Conservation (phyloP, 2,113 vertebrate genomes). For the Hydrochoerus hydrochaeris region DNA sequence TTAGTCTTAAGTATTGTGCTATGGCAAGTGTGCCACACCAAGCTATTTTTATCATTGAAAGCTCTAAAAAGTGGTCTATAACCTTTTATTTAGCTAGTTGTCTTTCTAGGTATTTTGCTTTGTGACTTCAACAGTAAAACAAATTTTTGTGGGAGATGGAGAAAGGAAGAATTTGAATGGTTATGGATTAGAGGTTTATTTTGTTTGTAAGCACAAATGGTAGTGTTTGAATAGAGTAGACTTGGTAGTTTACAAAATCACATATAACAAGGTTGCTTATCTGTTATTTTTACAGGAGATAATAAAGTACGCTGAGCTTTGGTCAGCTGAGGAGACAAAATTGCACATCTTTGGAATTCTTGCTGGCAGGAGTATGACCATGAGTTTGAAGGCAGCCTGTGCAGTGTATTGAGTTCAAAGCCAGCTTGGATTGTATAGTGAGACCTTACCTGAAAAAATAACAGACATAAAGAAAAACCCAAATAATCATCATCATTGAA, state of each 20-base stretch:
- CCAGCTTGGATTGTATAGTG: background rate
- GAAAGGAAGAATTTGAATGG: background rate
- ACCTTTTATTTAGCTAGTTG: background rate
- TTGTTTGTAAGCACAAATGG: background rate
- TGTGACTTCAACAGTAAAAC: constrained; percentile 35
- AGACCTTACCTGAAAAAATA: background rate
- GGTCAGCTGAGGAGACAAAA: background rate
- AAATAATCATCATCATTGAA: background rate
- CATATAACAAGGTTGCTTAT: background rate
- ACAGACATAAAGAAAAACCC: background rate
- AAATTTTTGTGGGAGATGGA: background rate
- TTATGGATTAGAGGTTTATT: background rate
- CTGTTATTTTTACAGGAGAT: background rate
- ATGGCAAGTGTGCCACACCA: background rate
- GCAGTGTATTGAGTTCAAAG: background rate
- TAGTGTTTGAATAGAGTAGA: background rate
- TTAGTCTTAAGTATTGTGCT: background rate
- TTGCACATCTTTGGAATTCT: background rate
- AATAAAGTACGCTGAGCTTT: background rate
- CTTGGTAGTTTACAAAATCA: background rate
- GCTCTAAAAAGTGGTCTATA: background rate
- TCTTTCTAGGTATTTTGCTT: constrained; percentile 32
- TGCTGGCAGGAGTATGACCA: background rate
- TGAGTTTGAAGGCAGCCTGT: background rate
- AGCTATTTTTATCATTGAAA: background rate